Evolutionary conservation across 1,140 invertebrate species (phyloP).

Genomic region (Cotesia glomerata): DNA sequence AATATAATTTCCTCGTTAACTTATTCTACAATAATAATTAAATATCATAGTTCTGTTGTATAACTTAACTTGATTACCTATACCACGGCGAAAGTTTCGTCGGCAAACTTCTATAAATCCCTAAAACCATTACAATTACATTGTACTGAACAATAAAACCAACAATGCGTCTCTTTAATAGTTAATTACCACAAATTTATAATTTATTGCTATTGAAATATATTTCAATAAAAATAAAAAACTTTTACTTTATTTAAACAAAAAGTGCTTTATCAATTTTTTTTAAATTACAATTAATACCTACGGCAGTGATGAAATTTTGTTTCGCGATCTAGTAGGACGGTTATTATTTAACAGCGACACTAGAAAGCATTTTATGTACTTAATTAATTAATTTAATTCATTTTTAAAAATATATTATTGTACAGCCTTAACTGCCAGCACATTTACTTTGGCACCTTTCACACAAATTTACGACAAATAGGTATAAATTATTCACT

Average conservation of each 20-base stretch:
- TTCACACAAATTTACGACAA: constrained; percentile 26
- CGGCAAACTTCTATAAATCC: no score
- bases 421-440: constrained; percentile 20
- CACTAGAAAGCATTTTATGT: neutral
- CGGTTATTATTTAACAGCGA: neutral
- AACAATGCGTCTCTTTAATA: no score
- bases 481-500: constrained; percentile 4
- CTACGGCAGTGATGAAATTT: constrained; percentile 20
- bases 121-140: no score
- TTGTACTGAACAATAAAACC: no score
- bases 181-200: no score
- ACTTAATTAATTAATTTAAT: neutral
- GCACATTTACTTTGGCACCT: constrained; percentile 52
- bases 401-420: neutral
- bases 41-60: neutral
- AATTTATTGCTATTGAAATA: no score
- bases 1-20: constrained; percentile 12
- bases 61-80: no score
- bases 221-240: neutral
- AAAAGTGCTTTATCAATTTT: neutral
- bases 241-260: no score
- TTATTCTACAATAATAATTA: constrained; percentile 13
- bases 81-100: no score
- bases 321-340: neutral
- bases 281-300: neutral